phyloP scores from a whole-genome alignment of 2,797 vertebrate genomes.

The Neomorphus geoffroyi region DNA sequence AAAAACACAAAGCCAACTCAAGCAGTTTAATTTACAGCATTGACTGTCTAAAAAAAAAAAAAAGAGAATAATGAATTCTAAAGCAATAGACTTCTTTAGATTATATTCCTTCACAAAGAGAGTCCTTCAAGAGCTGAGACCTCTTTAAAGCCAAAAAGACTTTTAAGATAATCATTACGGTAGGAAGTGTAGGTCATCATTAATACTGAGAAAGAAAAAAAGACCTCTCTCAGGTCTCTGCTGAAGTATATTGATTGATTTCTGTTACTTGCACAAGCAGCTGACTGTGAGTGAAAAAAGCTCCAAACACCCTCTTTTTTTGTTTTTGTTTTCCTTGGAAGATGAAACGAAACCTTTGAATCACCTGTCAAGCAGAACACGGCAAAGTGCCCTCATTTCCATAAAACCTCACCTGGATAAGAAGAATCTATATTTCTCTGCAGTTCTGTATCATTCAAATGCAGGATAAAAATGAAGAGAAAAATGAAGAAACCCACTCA shows the following conservation, averaged over 20 bases:
- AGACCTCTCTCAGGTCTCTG: slow-evolving; percentile 19
- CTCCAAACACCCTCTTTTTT: not conserved
- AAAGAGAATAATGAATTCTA: slow-evolving; percentile 33
- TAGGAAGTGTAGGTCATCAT: slow-evolving; percentile 65
- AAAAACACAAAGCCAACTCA: slow-evolving; percentile 76
- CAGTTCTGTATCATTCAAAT: slow-evolving; percentile 40
- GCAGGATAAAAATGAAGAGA: not conserved
- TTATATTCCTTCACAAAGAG: slow-evolving; percentile 61
- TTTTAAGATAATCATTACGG: slow-evolving; percentile 69
- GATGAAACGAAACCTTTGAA: slow-evolving; percentile 46
- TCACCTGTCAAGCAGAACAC: slow-evolving; percentile 50
- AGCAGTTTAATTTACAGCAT: slow-evolving; percentile 76
- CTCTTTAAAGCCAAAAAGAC: slow-evolving; percentile 70
- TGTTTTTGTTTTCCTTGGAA: slow-evolving; percentile 30
- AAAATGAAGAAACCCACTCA: not conserved
- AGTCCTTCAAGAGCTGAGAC: slow-evolving; percentile 62
- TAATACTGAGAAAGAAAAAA: slow-evolving; percentile 36
- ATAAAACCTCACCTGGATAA: slow-evolving; percentile 48
- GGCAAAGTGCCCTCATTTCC: slow-evolving; percentile 55
- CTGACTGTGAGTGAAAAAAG: not conserved
- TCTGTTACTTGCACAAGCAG: slow-evolving; percentile 42
- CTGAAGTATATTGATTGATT: slow-evolving; percentile 48
- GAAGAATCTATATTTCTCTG: slow-evolving; percentile 38
- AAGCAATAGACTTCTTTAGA: slow-evolving; percentile 63
- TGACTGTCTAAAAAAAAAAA: not conserved